Evolutionary conservation across 2,888 invertebrate species (phyloP).

Genomic region (Drosophila mimica): DNA sequence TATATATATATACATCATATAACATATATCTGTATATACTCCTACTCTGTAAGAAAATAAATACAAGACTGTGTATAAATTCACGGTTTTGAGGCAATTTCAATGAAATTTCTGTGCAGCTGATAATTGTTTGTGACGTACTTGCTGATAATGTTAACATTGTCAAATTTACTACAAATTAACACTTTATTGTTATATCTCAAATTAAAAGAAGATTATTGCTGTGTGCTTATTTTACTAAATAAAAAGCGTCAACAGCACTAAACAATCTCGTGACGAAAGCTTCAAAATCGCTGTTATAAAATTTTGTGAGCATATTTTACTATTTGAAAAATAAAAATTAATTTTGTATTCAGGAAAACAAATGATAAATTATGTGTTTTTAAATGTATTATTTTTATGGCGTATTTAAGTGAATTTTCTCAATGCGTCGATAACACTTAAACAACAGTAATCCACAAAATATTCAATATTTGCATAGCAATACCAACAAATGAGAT

Average conservation of each 20-base stretch:
- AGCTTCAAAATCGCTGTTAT: too few relatives aligned
- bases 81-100: not conserved
- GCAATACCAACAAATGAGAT: conserved; percentile 1
- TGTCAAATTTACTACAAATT: not conserved
- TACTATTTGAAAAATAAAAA: not conserved
- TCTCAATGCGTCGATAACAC: not conserved
- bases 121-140: not conserved
- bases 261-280: not conserved
- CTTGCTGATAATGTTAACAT: conserved; percentile 4
- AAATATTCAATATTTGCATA: conserved; percentile 18
- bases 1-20: not conserved
- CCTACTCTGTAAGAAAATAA: not conserved
- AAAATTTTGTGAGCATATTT: too few relatives aligned
- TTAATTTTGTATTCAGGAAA: not conserved
- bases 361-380: not conserved
- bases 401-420: not conserved
- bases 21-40: not conserved
- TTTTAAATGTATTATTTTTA: not conserved
- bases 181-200: not conserved
- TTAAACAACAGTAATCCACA: conserved; percentile 1
- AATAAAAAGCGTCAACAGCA: not conserved
- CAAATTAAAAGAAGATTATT: not conserved
- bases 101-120: not conserved
- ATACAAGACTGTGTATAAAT: not conserved
- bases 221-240: not conserved